Percentiles rank a stretch among this genome's conserved stretches.
Evolutionary conservation across 2,113 vertebrate genomes (phyloP).

Genomic region (Spea multiplicata): DNA sequence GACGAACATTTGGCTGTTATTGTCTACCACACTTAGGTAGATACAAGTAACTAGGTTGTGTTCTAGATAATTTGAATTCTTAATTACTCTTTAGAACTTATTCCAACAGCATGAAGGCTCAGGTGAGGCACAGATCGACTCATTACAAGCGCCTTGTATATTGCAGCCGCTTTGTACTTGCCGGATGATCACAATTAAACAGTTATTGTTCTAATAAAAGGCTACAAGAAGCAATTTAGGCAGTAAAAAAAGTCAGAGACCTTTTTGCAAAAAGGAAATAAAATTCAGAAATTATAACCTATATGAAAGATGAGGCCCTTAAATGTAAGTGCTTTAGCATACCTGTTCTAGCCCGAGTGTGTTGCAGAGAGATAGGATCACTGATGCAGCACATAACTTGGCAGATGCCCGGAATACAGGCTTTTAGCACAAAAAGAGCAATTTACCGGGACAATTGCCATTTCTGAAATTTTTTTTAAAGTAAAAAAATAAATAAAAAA

Average conservation of each 20-base stretch:
- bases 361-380: no score
- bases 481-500: no score
- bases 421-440: no score
- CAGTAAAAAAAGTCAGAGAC: background rate
- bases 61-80: conserved; percentile 20
- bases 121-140: conserved; percentile 3
- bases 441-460: no score
- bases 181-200: background rate
- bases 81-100: conserved; percentile 30
- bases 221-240: background rate
- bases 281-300: no score
- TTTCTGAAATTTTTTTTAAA: no score
- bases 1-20: conserved; percentile 36
- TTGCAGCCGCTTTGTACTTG: background rate
- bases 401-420: no score
- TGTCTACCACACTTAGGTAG: conserved; percentile 34
- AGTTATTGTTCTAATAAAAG: background rate
- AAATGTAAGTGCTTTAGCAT: no score
- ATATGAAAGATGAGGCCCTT: no score
- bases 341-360: no score
- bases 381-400: no score
- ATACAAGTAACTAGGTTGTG: conserved; percentile 31
- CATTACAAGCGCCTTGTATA: background rate
- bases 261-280: background rate
- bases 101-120: conserved; percentile 1